These are phyloP conservation scores for Prosopocoilus inquinatus DNA, from an alignment of 2,888 invertebrate species.

Conservation along the genomic window DNA sequence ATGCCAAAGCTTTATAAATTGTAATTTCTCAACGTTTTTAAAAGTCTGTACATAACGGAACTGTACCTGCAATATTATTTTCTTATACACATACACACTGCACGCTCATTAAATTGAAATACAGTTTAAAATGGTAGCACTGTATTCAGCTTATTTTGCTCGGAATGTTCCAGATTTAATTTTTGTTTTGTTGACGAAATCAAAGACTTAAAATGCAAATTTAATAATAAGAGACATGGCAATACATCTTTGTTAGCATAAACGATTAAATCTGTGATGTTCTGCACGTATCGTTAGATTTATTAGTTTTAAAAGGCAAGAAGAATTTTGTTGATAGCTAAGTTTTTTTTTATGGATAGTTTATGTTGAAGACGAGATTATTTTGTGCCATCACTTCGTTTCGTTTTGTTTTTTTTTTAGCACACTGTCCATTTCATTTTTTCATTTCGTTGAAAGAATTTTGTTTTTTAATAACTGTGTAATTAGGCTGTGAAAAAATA, in stretches of 20 bases:
- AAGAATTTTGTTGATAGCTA: constrained; percentile 10
- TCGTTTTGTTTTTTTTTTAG: constrained; percentile 9
- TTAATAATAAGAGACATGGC: no score
- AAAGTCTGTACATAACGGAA: constrained; percentile 1
- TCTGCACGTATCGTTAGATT: neutral
- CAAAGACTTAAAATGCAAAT: constrained; percentile 4
- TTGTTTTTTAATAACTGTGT: constrained; percentile 22
- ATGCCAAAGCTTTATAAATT: constrained; percentile 6
- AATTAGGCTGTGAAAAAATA: constrained; percentile 29
- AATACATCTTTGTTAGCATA: no score
- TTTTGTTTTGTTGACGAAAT: neutral
- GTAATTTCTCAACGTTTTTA: neutral
- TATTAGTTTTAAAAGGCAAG: constrained; percentile 3
- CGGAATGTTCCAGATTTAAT: constrained; percentile 6
- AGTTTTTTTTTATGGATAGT: constrained; percentile 14
- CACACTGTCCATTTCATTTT: constrained; percentile 17
- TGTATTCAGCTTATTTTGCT: neutral
- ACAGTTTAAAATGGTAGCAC: neutral
- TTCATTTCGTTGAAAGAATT: constrained; percentile 12
- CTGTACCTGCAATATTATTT: constrained; percentile 11
- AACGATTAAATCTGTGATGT: no score
- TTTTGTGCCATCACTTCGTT: constrained; percentile 2
- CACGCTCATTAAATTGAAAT: neutral
- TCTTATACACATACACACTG: neutral
- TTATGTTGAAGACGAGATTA: constrained; percentile 5